Conservation (phyloP, 1,140 invertebrate species). For the Leptinotarsa defecta region DNA sequence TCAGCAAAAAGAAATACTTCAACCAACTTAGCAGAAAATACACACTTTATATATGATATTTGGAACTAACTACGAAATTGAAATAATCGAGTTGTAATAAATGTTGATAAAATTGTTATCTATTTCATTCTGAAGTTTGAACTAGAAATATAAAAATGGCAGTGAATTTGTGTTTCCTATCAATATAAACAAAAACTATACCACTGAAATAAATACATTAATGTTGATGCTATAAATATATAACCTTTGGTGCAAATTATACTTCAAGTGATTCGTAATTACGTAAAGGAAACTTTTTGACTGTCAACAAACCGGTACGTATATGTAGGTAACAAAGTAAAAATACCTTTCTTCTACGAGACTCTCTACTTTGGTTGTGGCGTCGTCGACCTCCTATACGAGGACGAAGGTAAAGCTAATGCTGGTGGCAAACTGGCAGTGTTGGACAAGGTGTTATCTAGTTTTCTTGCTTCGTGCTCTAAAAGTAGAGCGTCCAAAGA, state of each 20-base stretch:
- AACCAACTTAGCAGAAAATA: too few relatives aligned
- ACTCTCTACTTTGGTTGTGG: conserved; percentile 51
- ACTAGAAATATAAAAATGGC: conserved; percentile 14
- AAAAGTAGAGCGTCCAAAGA: conserved; percentile 79
- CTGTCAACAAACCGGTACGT: not conserved
- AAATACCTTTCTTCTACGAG: not conserved
- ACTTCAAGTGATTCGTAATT: not conserved
- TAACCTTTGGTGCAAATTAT: conserved; percentile 21
- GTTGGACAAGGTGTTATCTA: conserved; percentile 70
- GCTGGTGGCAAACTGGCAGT: conserved; percentile 65
- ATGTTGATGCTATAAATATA: not conserved
- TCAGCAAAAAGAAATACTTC: too few relatives aligned
- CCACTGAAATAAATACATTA: not conserved
- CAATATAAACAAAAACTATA: not conserved
- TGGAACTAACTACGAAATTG: too few relatives aligned
- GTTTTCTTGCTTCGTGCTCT: conserved; percentile 83
- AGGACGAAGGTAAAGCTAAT: conserved; percentile 53
- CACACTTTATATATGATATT: too few relatives aligned
- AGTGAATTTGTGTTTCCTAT: not conserved
- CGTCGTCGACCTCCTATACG: conserved; percentile 57
- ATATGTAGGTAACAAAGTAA: not conserved
- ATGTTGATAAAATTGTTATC: too few relatives aligned
- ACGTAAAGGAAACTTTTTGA: not conserved
- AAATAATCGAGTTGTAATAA: too few relatives aligned
- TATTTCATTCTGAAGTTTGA: too few relatives aligned